phyloP scores from a whole-genome alignment of 2,113 vertebrate species.

The Labeo catla region DNA sequence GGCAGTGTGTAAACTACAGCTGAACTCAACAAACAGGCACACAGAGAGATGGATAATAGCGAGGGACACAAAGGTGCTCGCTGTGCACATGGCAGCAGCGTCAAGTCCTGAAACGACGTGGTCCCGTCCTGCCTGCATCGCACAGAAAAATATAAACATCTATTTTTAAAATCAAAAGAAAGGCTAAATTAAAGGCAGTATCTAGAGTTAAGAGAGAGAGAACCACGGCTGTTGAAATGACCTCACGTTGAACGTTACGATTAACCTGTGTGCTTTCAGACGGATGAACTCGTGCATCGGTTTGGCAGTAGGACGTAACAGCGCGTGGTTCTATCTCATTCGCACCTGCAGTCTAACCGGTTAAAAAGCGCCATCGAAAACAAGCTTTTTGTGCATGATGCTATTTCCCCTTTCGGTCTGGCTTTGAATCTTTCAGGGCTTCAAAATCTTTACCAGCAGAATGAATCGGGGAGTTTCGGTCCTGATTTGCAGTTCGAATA shows the following conservation, averaged over 20 bases:
- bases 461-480: background rate
- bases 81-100: conserved; percentile 54
- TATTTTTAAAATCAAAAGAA: conserved; percentile 72
- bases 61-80: conserved; percentile 63
- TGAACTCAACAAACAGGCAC: conserved; percentile 71
- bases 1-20: conserved; percentile 81
- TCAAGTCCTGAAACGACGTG: conserved; percentile 60
- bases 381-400: conserved; percentile 74
- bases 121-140: conserved; percentile 70
- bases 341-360: conserved; percentile 57
- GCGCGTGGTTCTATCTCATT: conserved; percentile 53
- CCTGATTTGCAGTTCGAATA: background rate
- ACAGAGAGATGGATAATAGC: conserved; percentile 59
- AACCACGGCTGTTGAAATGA: conserved; percentile 60
- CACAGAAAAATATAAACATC: conserved; percentile 68
- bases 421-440: conserved; percentile 56
- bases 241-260: background rate
- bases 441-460: conserved; percentile 40
- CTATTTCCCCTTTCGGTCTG: conserved; percentile 55
- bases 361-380: conserved; percentile 76
- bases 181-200: conserved; percentile 67
- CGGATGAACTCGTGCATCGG: background rate
- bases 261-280: conserved; percentile 47
- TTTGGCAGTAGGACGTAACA: conserved; percentile 31
- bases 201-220: conserved; percentile 72